phyloP scores from a whole-genome alignment of 2,797 vertebrate genomes.

The Philypnodon macrostomus region DNA sequence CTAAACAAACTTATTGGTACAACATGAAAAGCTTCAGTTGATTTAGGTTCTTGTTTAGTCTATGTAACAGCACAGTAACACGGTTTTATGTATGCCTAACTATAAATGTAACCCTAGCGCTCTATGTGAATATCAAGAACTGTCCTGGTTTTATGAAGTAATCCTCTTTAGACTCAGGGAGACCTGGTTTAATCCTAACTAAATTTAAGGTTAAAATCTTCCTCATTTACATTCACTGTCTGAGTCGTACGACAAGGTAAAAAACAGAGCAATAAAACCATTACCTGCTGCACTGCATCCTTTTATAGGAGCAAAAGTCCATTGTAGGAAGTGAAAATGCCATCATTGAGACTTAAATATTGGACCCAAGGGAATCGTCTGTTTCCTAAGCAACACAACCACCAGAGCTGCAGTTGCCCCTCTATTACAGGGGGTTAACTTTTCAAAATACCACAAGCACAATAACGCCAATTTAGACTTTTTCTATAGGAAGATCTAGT shows the following conservation, averaged over 20 bases:
- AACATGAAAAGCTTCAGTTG: conserved; percentile 15
- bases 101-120: too few relatives aligned
- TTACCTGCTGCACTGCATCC: conserved; percentile 39
- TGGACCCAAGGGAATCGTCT: conserved; percentile 43
- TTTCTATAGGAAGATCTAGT: too few relatives aligned
- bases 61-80: conserved; percentile 29
- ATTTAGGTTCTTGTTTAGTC: conserved; percentile 17
- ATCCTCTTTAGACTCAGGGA: too few relatives aligned
- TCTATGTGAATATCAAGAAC: too few relatives aligned
- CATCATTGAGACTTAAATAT: conserved; percentile 44
- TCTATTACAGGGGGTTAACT: conserved; percentile 21
- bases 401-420: conserved; percentile 24
- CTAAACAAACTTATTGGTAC: conserved; percentile 23
- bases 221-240: conserved; percentile 21
- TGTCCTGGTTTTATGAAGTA: too few relatives aligned
- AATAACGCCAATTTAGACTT: conserved; percentile 4
- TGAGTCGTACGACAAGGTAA: conserved; percentile 47
- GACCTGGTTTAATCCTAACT: too few relatives aligned
- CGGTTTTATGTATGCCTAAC: conserved; percentile 24
- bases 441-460: conserved; percentile 15
- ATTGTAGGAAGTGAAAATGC: conserved; percentile 47
- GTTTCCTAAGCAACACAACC: conserved; percentile 33
- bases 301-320: conserved; percentile 49
- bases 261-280: conserved; percentile 42
- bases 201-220: conserved; percentile 23